Conservation (phyloP, 2,113 vertebrate genomes). For the Gambusia holbrooki region DNA sequence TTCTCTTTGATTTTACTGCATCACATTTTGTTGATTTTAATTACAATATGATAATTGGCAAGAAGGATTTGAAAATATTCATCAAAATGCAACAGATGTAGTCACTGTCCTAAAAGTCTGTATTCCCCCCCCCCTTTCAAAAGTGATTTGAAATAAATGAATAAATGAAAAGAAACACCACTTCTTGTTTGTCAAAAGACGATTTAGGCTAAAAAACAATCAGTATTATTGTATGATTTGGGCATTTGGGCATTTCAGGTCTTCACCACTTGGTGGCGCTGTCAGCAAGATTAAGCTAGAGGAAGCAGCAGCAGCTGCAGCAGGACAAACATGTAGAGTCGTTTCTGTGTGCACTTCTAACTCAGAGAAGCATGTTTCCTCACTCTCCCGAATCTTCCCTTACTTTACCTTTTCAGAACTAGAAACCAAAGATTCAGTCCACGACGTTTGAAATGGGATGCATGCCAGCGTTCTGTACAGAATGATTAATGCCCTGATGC, state of each 20-base stretch:
- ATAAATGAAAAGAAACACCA: too few species aligned
- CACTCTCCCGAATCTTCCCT: neutral
- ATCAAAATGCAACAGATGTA: neutral
- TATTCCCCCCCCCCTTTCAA: too few species aligned
- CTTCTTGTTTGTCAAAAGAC: too few species aligned
- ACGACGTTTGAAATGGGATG: neutral
- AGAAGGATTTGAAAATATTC: neutral
- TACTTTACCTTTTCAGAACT: neutral
- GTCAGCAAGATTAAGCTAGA: constrained; percentile 31
- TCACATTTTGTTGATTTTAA: too few species aligned
- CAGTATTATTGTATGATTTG: too few species aligned
- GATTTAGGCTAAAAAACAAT: too few species aligned
- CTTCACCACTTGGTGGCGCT: constrained; percentile 53
- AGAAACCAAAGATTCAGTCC: neutral
- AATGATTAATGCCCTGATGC: neutral
- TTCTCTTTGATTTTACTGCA: too few species aligned
- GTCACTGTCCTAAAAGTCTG: too few species aligned
- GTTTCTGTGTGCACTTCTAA: neutral
- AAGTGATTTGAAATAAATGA: too few species aligned
- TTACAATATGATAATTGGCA: too few species aligned
- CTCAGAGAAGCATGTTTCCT: neutral
- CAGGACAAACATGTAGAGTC: neutral
- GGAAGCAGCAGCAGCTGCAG: constrained; percentile 8
- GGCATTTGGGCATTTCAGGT: neutral
- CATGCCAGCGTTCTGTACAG: neutral